Evolutionary conservation across 2,113 vertebrate species (phyloP).

Genomic region (Ciconia boyciana): DNA sequence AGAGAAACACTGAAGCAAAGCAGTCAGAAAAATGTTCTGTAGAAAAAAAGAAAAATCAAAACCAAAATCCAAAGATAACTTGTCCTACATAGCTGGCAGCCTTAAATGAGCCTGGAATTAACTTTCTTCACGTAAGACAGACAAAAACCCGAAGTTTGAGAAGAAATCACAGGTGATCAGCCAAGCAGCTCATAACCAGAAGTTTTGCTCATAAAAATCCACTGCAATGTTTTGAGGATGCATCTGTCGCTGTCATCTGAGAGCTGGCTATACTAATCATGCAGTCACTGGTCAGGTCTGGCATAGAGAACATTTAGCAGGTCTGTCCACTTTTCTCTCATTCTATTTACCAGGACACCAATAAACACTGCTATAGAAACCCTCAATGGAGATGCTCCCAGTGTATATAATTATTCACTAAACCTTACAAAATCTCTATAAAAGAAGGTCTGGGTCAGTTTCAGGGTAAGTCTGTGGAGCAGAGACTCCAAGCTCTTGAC

Average conservation of each 20-base stretch:
- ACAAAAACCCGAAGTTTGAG: not conserved
- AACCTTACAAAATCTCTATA: not conserved
- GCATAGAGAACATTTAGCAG: not conserved
- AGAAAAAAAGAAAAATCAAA: not conserved
- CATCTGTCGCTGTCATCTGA: not conserved
- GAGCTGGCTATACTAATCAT: not conserved
- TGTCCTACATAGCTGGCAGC: slow-evolving; percentile 40
- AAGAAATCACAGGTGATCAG: not conserved
- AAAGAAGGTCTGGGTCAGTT: not conserved
- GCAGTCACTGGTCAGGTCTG: not conserved
- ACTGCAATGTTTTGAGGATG: not conserved
- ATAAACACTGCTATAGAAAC: not conserved
- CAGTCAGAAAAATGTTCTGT: not conserved
- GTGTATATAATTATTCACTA: not conserved
- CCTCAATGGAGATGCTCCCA: not conserved
- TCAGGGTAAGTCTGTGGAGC: not conserved
- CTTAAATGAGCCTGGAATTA: not conserved
- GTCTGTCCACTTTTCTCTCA: not conserved
- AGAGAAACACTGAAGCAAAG: not conserved
- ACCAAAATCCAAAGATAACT: slow-evolving; percentile 41
- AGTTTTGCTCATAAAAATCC: not conserved
- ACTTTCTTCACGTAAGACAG: not conserved
- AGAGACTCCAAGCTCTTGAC: not conserved
- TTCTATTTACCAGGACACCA: not conserved
- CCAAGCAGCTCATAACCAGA: not conserved